Base-by-base conservation (phyloP, 1,140 invertebrate genomes). In the Psix sp. region DNA sequence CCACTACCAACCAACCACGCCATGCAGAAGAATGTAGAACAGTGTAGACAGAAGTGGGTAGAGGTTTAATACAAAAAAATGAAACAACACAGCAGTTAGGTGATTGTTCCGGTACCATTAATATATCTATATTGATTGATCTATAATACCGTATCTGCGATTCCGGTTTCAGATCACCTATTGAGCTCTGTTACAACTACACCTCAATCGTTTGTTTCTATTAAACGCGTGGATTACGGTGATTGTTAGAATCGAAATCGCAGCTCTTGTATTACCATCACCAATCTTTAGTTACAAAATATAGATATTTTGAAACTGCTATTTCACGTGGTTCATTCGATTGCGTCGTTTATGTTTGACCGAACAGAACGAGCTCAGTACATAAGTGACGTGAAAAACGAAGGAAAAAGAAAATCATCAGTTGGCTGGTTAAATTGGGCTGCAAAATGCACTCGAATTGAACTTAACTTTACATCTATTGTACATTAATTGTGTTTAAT, bases 21-120 rank as follows among this genome's bases (percentile, higher is more conserved):
- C 89, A 90, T 90, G 89, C 89, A 90, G 90, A 85, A 88, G 87
- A 90, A 88, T 89, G 88, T 89, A 89, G 85, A 89, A 87, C 82
- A 88, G 82, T 86, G 84, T 86, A 87, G 84, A 85, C 83, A 87
- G 83, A 85, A 82, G 84, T 86, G 81, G 84, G 83, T 86, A 86
- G 84, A 83, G 84, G 82, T 82, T 85, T 86, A 85, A 84, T 85
- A 85, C 82, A 84, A 86, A 85, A 59, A 71, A 86, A 84, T 85
- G 80, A 85, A 86, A 86, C 79, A 85, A 86, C 80, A 86, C 79
- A 84, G 84, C 79, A 82, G 84, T 87, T 87, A 86, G 82, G 80
- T 83, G 80, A 84, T 84, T 85, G 81, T 84, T 82, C 83, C 84
- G 78, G 77, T 77, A 86, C 85, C 84, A 83, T 83, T 78, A 77